These are phyloP conservation scores for Philhelius pedissequus DNA, from an alignment of 2,888 invertebrate species.

Conservation along the genomic window DNA sequence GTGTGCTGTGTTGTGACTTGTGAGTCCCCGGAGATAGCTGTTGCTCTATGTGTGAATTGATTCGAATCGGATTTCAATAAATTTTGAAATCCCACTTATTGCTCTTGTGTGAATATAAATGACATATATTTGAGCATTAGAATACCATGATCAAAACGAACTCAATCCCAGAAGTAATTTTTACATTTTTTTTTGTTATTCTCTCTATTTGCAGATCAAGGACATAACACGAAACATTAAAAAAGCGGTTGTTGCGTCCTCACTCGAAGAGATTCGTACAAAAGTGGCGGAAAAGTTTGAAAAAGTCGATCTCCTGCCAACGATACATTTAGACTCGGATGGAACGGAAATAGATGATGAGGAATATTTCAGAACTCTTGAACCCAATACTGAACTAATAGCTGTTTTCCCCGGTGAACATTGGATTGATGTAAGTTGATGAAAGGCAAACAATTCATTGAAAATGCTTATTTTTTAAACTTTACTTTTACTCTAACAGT, in stretches of 20 bases:
- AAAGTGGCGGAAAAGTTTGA: slow-evolving; percentile 89
- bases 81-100: slow-evolving; percentile 28
- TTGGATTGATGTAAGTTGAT: slow-evolving; percentile 82
- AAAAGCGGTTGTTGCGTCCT: slow-evolving; percentile 90
- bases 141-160: not conserved
- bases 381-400: slow-evolving; percentile 92
- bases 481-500: too few relatives aligned
- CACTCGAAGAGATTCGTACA: slow-evolving; percentile 87
- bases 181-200: not conserved
- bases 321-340: slow-evolving; percentile 93
- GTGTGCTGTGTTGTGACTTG: too few relatives aligned
- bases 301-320: slow-evolving; percentile 82
- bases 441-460: not conserved
- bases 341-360: slow-evolving; percentile 98
- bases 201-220: slow-evolving; percentile 75
- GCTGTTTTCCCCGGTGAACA: slow-evolving; percentile 87
- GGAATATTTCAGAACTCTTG: slow-evolving; percentile 94
- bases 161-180: slow-evolving; percentile 19
- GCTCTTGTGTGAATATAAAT: slow-evolving; percentile 20
- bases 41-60: slow-evolving; percentile 20
- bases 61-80: slow-evolving; percentile 54
- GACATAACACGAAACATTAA: slow-evolving; percentile 89
- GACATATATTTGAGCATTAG: slow-evolving; percentile 23
- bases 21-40: not conserved
- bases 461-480: too few relatives aligned